Conservation (phyloP, 2,797 vertebrate species). For the Muscicapa comitata region DNA sequence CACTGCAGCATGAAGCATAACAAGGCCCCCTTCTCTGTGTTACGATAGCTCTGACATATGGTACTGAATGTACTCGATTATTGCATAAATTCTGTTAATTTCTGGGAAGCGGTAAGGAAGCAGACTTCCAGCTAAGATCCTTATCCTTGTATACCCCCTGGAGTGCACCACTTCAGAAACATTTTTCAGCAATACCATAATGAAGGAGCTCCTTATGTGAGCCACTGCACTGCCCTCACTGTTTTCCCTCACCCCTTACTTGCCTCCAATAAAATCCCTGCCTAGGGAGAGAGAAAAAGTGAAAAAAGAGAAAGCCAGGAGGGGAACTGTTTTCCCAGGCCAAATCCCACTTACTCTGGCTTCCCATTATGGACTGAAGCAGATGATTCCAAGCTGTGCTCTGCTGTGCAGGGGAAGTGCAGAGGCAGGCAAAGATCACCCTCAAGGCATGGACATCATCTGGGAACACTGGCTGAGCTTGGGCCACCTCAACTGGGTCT, state of each 20-base stretch:
- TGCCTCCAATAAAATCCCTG: not conserved
- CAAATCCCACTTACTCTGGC: not conserved
- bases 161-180: not conserved
- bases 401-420: not conserved
- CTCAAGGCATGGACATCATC: not conserved
- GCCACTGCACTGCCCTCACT: not conserved
- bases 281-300: not conserved
- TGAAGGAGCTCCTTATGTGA: conserved; percentile 19
- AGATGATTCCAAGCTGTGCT: not conserved
- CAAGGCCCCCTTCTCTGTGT: conserved; percentile 3
- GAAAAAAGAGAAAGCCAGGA: not conserved
- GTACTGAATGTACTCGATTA: conserved; percentile 50
- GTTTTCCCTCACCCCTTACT: not conserved
- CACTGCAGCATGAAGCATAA: not conserved
- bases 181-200: conserved; percentile 18
- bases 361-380: not conserved
- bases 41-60: not conserved
- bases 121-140: conserved; percentile 37
- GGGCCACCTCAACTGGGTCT: not conserved
- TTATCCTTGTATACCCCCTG: conserved; percentile 41
- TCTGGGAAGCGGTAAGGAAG: conserved; percentile 41
- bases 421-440: not conserved
- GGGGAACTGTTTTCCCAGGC: not conserved
- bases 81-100: conserved; percentile 27
- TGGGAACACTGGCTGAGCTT: not conserved